phyloP scores from a whole-genome alignment of 2,888 invertebrate species.

The Drosophila quinaria region DNA sequence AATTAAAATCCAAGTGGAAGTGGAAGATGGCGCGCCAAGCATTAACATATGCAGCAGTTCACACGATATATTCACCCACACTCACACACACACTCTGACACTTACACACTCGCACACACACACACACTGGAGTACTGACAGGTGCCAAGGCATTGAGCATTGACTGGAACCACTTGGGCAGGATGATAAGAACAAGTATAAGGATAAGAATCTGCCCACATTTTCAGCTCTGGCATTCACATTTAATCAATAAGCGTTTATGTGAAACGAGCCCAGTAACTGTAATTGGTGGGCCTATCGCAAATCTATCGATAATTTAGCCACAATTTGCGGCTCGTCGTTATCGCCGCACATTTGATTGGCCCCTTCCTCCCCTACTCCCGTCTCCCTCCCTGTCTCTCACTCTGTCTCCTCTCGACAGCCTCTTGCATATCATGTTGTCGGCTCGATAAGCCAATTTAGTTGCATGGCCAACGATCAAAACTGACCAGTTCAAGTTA shows the following conservation, averaged over 20 bases:
- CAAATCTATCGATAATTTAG: constrained; percentile 74
- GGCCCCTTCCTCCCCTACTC: constrained; percentile 8
- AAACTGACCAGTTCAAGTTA: constrained; percentile 41
- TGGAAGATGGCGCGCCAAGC: constrained; percentile 71
- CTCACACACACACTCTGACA: constrained; percentile 38
- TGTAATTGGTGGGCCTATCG: constrained; percentile 62
- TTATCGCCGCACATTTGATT: constrained; percentile 40
- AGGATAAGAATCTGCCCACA: constrained; percentile 31
- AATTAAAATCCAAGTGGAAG: constrained; percentile 57
- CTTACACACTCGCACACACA: constrained; percentile 14
- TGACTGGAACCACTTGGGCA: constrained; percentile 58
- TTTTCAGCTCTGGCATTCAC: constrained; percentile 7
- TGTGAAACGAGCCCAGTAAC: constrained; percentile 35
- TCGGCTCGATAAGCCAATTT: constrained; percentile 69
- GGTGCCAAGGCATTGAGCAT: constrained; percentile 76
- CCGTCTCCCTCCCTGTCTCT: constrained; percentile 4
- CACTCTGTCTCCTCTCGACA: not conserved
- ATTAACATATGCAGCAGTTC: constrained; percentile 79
- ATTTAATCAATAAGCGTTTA: constrained; percentile 62
- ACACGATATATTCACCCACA: constrained; percentile 74
- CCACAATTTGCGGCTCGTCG: constrained; percentile 68
- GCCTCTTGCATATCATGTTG: constrained; percentile 35
- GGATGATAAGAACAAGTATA: constrained; percentile 24
- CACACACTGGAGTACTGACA: constrained; percentile 53
- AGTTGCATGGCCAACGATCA: constrained; percentile 49